Evolutionary conservation across 2,797 vertebrate species (phyloP).

Genomic region (Botia almorhae): DNA sequence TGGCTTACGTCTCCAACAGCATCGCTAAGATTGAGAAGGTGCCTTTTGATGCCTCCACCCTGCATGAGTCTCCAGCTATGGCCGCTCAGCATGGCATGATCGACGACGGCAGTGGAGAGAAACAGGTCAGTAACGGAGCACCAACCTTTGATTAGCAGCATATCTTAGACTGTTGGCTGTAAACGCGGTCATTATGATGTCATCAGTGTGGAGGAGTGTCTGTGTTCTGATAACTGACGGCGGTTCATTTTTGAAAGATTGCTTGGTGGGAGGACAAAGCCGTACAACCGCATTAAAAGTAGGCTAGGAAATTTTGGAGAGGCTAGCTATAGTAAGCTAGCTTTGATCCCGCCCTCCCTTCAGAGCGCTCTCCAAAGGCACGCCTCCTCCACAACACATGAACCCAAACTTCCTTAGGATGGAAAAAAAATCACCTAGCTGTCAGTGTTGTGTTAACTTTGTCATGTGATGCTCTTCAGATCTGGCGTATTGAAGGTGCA

Average conservation of each 20-base stretch:
- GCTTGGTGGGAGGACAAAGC: too few relatives aligned
- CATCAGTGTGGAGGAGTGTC: background rate
- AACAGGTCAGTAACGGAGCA: conserved; percentile 79
- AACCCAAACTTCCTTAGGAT: too few relatives aligned
- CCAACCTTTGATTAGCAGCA: background rate
- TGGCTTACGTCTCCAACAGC: conserved; percentile 89
- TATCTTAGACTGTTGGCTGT: background rate
- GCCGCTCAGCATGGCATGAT: conserved; percentile 97
- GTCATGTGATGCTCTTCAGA: conserved; percentile 71
- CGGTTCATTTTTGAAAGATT: too few relatives aligned
- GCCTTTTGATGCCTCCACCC: conserved; percentile 85
- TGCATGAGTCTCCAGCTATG: conserved; percentile 91
- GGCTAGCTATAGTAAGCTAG: too few relatives aligned
- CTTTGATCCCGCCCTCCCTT: too few relatives aligned
- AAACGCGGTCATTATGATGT: background rate
- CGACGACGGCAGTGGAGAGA: conserved; percentile 88
- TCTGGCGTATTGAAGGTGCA: conserved; percentile 93
- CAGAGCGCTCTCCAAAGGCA: too few relatives aligned
- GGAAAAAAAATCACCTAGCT: too few relatives aligned
- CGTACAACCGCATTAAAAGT: too few relatives aligned
- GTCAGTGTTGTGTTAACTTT: background rate
- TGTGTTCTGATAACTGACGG: too few relatives aligned
- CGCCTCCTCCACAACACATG: too few relatives aligned
- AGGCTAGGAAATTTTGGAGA: too few relatives aligned
- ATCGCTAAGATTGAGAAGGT: conserved; percentile 93